Evolutionary conservation across 2,113 vertebrate species (phyloP).

Genomic region (Indicator maculatus): DNA sequence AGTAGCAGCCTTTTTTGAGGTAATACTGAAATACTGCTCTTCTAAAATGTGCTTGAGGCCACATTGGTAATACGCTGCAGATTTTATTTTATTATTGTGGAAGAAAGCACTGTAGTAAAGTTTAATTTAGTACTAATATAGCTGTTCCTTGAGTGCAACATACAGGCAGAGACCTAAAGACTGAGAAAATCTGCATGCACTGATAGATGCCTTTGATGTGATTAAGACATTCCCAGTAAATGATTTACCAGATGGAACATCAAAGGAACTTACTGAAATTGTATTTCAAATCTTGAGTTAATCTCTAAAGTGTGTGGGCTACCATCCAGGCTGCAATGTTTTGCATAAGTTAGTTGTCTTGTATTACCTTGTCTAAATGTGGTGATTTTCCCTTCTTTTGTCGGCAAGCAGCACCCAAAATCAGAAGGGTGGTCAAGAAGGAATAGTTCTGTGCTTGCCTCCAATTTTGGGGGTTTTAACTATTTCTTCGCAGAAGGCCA

Average conservation of each 20-base stretch:
- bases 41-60: neutral
- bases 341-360: neutral
- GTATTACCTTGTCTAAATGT: neutral
- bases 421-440: neutral
- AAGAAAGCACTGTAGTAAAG: neutral
- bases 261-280: slow-evolving; percentile 43
- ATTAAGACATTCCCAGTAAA: slow-evolving; percentile 52
- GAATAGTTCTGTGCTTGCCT: neutral
- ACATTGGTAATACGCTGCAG: neutral
- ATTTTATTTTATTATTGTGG: neutral
- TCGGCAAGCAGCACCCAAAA: neutral
- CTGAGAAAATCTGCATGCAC: neutral
- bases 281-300: slow-evolving; percentile 36
- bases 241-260: slow-evolving; percentile 58
- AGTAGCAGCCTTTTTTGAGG: neutral
- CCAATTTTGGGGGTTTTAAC: neutral
- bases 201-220: slow-evolving; percentile 58
- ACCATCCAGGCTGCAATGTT: slow-evolving; percentile 2
- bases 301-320: slow-evolving; percentile 27
- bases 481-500: neutral
- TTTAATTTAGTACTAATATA: neutral
- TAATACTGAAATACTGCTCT: neutral
- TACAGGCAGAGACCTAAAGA: neutral
- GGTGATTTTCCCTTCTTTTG: neutral
- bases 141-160: neutral